A percentile compares a stretch with the other conserved stretches of the same genome.
These are phyloP conservation scores for Carassius carassius DNA, from an alignment of 2,113 vertebrate species.

Conservation along the genomic window DNA sequence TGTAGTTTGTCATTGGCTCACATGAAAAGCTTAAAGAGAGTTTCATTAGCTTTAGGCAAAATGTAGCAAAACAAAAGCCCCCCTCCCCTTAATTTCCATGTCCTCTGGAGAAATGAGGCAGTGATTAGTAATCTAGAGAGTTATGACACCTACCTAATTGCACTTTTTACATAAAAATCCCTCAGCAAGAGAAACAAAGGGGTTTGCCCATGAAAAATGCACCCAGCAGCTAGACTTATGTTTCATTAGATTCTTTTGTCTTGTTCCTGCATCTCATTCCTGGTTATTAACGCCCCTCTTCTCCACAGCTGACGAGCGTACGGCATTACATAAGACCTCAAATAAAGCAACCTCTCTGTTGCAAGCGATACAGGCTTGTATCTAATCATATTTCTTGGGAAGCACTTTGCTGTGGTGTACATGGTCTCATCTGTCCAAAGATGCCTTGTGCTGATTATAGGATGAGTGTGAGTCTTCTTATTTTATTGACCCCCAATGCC, in stretches of 20 bases:
- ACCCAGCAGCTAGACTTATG: slow-evolving; percentile 62
- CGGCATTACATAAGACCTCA: slow-evolving; percentile 37
- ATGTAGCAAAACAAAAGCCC: slow-evolving; percentile 15
- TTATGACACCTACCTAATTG: slow-evolving; percentile 66
- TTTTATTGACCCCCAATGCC: slow-evolving; percentile 46
- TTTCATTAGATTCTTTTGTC: slow-evolving; percentile 62
- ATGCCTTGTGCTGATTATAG: slow-evolving; percentile 40
- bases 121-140: slow-evolving; percentile 66
- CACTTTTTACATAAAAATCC: slow-evolving; percentile 62
- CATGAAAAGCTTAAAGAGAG: slow-evolving; percentile 34
- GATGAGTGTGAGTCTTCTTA: slow-evolving; percentile 29
- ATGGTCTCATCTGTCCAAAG: slow-evolving; percentile 25
- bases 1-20: background rate
- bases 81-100: slow-evolving; percentile 27
- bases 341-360: slow-evolving; percentile 27
- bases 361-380: slow-evolving; percentile 28
- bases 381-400: slow-evolving; percentile 44
- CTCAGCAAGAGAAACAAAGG: slow-evolving; percentile 58
- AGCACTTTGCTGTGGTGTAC: slow-evolving; percentile 27
- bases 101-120: slow-evolving; percentile 48
- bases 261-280: slow-evolving; percentile 49
- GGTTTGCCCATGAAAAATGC: slow-evolving; percentile 53
- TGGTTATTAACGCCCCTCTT: slow-evolving; percentile 58
- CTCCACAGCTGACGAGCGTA: slow-evolving; percentile 33
- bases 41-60: slow-evolving; percentile 21